A percentile compares a stretch with the other conserved stretches of the same genome.
These are phyloP conservation scores for Zaprionus kolodkinae DNA, from an alignment of 1,140 invertebrate species.

Conservation along the genomic window DNA sequence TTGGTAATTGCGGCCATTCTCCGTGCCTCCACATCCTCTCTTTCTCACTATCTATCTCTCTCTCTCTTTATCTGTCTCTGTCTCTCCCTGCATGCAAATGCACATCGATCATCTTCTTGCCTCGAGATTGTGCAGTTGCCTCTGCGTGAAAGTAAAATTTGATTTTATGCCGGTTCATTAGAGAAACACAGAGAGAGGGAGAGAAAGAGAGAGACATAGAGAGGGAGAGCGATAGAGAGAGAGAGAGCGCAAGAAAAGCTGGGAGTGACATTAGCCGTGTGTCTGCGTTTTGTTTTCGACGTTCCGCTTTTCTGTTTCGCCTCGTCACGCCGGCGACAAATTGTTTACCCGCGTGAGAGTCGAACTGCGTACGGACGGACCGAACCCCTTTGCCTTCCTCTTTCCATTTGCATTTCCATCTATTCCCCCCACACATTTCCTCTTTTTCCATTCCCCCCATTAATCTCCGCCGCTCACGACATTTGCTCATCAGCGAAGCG, in stretches of 20 bases:
- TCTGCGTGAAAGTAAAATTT: constrained; percentile 77
- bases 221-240: background rate
- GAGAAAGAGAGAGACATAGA: background rate
- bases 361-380: background rate
- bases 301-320: constrained; percentile 40
- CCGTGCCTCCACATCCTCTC: constrained; percentile 1
- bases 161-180: constrained; percentile 59
- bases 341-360: constrained; percentile 62
- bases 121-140: constrained; percentile 68
- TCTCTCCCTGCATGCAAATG: constrained; percentile 67
- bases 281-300: constrained; percentile 26
- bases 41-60: constrained; percentile 3
- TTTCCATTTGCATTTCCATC: constrained; percentile 13
- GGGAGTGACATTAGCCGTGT: constrained; percentile 18
- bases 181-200: constrained; percentile 2
- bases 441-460: background rate
- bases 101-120: constrained; percentile 78
- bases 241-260: background rate
- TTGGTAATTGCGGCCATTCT: constrained; percentile 67
- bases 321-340: constrained; percentile 39
- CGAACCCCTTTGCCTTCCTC: background rate
- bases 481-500: constrained; percentile 40
- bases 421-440: background rate
- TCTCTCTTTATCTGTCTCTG: constrained; percentile 9
- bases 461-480: constrained; percentile 24